phyloP scores from a whole-genome alignment of 2,113 vertebrate species.

The Actenoides hombroni region DNA sequence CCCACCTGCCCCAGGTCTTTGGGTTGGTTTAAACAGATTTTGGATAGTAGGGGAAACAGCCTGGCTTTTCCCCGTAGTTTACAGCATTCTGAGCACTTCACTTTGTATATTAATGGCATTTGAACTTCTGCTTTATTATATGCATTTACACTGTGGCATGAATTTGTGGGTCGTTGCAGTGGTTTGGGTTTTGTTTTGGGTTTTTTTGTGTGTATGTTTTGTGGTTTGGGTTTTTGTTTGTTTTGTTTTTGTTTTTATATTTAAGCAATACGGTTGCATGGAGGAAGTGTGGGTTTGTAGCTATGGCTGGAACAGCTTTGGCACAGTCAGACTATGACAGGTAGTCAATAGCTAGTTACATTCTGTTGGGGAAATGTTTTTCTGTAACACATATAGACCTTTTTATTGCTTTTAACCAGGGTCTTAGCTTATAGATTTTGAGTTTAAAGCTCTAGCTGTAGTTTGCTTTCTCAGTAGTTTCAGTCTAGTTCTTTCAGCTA shows the following conservation, averaged over 20 bases:
- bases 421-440: background rate
- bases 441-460: background rate
- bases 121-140: background rate
- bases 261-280: background rate
- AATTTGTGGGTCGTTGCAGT: background rate
- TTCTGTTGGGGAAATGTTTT: background rate
- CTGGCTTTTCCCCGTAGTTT: background rate
- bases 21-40: background rate
- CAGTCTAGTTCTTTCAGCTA: background rate
- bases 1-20: background rate
- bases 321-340: background rate
- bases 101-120: background rate
- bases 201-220: no score
- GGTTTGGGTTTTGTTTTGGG: background rate
- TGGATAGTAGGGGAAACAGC: background rate
- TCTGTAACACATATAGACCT: background rate
- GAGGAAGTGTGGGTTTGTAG: background rate
- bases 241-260: background rate
- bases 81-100: background rate
- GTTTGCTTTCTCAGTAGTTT: background rate
- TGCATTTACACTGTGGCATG: background rate
- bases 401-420: background rate
- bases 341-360: background rate
- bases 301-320: background rate
- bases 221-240: no score